phyloP scores from a whole-genome alignment of 2,797 vertebrate species.

The Mormyrus proboscirostris region DNA sequence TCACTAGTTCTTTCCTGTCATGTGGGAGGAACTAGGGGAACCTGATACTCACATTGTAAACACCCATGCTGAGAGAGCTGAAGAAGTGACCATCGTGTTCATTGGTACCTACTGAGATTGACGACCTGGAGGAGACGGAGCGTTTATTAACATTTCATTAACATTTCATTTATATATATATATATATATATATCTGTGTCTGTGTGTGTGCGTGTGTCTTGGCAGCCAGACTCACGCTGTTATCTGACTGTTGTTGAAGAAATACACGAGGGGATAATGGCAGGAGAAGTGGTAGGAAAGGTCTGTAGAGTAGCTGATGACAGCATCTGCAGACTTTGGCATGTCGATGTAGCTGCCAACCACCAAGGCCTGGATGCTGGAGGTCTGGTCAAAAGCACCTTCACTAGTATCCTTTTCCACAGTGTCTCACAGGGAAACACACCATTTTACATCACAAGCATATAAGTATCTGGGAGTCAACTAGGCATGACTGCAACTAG shows the following conservation, averaged over 20 bases:
- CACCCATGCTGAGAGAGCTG: constrained; percentile 34
- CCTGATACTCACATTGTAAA: constrained; percentile 33
- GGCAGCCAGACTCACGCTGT: constrained; percentile 29
- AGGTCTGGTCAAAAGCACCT: constrained; percentile 26
- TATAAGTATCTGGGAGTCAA: neutral
- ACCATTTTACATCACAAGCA: neutral
- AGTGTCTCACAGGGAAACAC: constrained; percentile 15
- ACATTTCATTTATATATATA: neutral
- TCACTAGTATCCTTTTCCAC: constrained; percentile 2
- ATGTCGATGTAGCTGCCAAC: constrained; percentile 35
- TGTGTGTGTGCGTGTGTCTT: neutral
- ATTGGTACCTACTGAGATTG: constrained; percentile 32
- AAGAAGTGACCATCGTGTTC: constrained; percentile 36
- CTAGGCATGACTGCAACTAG: neutral
- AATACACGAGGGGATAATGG: constrained; percentile 35
- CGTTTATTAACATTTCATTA: neutral
- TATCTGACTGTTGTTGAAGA: constrained; percentile 36
- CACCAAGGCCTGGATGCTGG: constrained; percentile 30
- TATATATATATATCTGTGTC: neutral
- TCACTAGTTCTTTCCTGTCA: neutral
- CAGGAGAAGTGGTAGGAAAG: constrained; percentile 39
- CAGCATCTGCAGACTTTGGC: neutral
- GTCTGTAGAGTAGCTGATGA: constrained; percentile 34
- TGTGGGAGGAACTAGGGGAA: neutral
- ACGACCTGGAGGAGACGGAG: constrained; percentile 28